A percentile compares a stretch with the other conserved stretches of the same genome.
Evolutionary conservation across 53 echinoderm and acorn worm species (phyloP).

Genomic region (Zoroaster sp.): DNA sequence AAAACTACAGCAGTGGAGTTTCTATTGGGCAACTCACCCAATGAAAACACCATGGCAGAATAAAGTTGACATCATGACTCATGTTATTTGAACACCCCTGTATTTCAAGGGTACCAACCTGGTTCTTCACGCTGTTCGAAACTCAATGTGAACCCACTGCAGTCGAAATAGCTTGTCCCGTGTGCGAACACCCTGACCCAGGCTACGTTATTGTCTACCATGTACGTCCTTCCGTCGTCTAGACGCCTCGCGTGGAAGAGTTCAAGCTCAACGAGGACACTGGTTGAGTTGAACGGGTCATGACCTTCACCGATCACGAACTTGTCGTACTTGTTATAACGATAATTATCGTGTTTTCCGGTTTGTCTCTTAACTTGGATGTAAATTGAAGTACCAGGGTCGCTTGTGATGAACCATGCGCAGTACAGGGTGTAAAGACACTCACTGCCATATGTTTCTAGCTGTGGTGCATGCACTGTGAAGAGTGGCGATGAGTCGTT

Average conservation of each 20-base stretch:
- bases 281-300: not conserved
- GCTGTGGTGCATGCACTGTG: not conserved
- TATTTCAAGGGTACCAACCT: too few relatives aligned
- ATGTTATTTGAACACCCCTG: too few relatives aligned
- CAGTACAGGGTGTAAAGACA: not conserved
- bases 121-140: not conserved
- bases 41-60: too few relatives aligned
- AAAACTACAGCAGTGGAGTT: too few relatives aligned
- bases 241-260: not conserved
- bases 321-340: not conserved
- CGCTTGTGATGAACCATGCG: not conserved
- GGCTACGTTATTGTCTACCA: not conserved
- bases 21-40: too few relatives aligned
- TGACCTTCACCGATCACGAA: not conserved
- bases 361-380: not conserved
- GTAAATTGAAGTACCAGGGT: not conserved
- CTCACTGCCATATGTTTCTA: not conserved
- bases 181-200: constrained; percentile 6
- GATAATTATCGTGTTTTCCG: not conserved
- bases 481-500: not conserved
- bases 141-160: not conserved
- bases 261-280: not conserved
- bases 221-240: constrained; percentile 15
- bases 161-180: not conserved
- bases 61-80: too few relatives aligned